phyloP scores from a whole-genome alignment of 2,797 vertebrate species.

The Uromys caudimaculatus region DNA sequence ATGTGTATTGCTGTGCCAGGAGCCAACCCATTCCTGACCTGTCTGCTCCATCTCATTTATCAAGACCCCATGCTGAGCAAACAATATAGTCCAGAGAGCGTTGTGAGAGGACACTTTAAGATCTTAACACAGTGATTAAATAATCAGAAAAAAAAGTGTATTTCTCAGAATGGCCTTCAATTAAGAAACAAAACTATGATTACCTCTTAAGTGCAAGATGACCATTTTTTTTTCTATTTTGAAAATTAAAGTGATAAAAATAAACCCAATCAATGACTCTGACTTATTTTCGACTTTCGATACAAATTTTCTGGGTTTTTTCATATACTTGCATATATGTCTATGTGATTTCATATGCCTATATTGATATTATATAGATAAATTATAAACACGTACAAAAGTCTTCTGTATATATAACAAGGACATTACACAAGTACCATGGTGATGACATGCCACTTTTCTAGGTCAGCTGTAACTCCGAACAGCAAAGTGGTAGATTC shows the following conservation, averaged over 20 bases:
- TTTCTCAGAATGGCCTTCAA: neutral
- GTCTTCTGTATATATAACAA: neutral
- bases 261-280: neutral
- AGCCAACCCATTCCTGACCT: neutral
- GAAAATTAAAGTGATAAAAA: neutral
- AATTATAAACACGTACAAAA: neutral
- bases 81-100: neutral
- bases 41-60: no score
- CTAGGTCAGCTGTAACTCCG: neutral
- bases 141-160: neutral
- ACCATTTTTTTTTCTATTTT: neutral
- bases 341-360: neutral
- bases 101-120: neutral
- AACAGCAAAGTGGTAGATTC: neutral
- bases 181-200: neutral
- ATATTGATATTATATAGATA: neutral
- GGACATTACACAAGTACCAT: neutral
- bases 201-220: neutral
- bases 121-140: no score
- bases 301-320: neutral
- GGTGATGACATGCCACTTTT: neutral
- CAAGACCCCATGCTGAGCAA: neutral
- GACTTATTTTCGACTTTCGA: neutral
- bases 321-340: neutral
- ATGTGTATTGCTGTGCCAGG: neutral